phyloP scores from a whole-genome alignment of 2,113 vertebrate genomes.

The Ceyx melanurus region DNA sequence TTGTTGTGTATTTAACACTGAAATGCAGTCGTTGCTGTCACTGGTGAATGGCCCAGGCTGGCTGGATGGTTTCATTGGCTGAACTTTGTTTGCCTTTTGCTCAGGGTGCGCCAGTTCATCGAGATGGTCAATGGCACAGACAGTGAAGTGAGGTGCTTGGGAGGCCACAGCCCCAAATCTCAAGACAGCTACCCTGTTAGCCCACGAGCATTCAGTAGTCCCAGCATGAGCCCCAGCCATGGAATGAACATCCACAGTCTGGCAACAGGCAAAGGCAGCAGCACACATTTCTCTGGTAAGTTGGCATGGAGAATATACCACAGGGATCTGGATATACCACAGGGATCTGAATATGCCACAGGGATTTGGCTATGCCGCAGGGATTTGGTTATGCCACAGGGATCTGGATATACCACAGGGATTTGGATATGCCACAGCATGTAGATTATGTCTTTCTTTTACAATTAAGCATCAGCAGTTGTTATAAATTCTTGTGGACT shows the following conservation, averaged over 20 bases:
- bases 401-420: too few species aligned
- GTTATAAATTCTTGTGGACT: neutral
- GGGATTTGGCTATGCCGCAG: too few species aligned
- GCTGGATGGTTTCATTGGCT: neutral
- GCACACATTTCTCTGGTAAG: constrained; percentile 88
- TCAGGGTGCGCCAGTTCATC: constrained; percentile 97
- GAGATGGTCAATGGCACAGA: constrained; percentile 99
- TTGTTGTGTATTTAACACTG: neutral
- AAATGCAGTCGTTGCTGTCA: neutral
- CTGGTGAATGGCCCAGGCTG: neutral
- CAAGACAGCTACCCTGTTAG: constrained; percentile 96
- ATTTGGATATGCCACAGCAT: neutral
- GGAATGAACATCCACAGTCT: constrained; percentile 79
- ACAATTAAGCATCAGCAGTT: neutral
- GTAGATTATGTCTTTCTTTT: too few species aligned
- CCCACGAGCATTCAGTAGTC: constrained; percentile 90
- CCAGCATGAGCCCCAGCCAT: constrained; percentile 86
- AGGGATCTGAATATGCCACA: too few species aligned
- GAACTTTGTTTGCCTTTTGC: constrained; percentile 61
- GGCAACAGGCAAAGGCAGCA: constrained; percentile 82
- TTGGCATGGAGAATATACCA: neutral
- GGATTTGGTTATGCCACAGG: too few species aligned
- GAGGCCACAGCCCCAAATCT: constrained; percentile 97
- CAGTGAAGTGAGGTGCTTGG: constrained; percentile 96
- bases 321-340: too few species aligned